These are phyloP conservation scores for Chionoecetes opilio DNA, from an alignment of 1,140 invertebrate genomes.

Conservation along the genomic window DNA sequence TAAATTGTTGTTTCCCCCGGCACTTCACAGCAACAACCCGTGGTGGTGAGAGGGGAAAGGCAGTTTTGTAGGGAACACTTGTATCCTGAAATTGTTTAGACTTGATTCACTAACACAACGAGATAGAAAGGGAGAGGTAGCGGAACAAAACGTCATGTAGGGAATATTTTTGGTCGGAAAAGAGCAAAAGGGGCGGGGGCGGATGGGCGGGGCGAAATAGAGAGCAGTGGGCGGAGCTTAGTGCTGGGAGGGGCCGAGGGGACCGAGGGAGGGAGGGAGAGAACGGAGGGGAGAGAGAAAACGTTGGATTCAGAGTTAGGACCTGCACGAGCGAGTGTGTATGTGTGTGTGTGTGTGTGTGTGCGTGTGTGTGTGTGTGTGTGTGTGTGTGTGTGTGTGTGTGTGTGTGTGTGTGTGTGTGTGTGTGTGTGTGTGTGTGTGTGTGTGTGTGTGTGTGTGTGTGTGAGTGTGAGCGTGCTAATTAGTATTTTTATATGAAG, in stretches of 20 bases:
- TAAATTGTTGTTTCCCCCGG: conserved; percentile 36
- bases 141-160: neutral
- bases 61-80: conserved; percentile 35
- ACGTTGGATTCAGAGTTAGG: conserved; percentile 40
- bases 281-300: conserved; percentile 74
- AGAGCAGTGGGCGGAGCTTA: conserved; percentile 69
- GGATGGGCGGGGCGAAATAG: conserved; percentile 66
- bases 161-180: conserved; percentile 40
- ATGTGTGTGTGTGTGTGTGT: conserved; percentile 42
- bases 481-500: neutral
- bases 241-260: conserved; percentile 66
- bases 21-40: neutral
- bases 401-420: neutral
- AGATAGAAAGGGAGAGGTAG: conserved; percentile 17
- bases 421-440: conserved; percentile 52
- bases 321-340: neutral
- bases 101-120: conserved; percentile 43
- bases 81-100: conserved; percentile 43
- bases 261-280: conserved; percentile 38
- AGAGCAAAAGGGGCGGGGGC: conserved; percentile 61
- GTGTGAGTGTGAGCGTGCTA: neutral
- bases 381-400: neutral
- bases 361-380: conserved; percentile 47
- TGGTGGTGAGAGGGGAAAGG: conserved; percentile 22
- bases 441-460: conserved; percentile 22